Percentiles rank a stretch among this genome's conserved stretches.
Conservation (phyloP, 2,797 vertebrate species). For the Anisognathus igniventris region DNA sequence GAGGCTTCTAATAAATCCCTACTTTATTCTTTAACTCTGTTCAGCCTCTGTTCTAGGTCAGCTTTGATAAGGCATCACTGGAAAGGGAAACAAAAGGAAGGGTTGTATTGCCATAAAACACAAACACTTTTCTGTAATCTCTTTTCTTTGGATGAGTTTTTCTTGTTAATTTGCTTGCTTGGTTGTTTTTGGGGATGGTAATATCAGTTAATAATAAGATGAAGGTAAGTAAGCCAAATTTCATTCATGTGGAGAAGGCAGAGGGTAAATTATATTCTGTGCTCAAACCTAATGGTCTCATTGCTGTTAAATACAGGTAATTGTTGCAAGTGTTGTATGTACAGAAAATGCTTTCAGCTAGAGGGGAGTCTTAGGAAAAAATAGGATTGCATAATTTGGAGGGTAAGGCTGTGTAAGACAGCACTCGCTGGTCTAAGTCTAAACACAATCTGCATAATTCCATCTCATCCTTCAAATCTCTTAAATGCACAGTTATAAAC, state of each 20-base stretch:
- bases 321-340: not conserved
- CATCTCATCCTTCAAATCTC: not conserved
- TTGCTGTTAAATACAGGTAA: not conserved
- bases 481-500: not conserved
- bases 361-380: not conserved
- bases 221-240: not conserved
- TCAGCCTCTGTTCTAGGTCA: not conserved
- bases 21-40: not conserved
- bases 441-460: not conserved
- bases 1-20: not conserved
- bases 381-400: not conserved
- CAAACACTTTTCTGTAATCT: not conserved
- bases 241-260: not conserved
- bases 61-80: not conserved
- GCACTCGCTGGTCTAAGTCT: accelerated
- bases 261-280: not conserved
- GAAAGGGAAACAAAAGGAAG: not conserved
- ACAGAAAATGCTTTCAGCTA: not conserved
- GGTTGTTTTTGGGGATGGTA: accelerated
- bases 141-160: not conserved
- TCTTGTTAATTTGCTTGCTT: not conserved
- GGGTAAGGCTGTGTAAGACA: not conserved
- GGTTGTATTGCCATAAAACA: not conserved
- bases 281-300: not conserved
- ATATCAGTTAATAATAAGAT: not conserved